Conservation (phyloP, 2,888 invertebrate genomes). For the Heliconius hortense region DNA sequence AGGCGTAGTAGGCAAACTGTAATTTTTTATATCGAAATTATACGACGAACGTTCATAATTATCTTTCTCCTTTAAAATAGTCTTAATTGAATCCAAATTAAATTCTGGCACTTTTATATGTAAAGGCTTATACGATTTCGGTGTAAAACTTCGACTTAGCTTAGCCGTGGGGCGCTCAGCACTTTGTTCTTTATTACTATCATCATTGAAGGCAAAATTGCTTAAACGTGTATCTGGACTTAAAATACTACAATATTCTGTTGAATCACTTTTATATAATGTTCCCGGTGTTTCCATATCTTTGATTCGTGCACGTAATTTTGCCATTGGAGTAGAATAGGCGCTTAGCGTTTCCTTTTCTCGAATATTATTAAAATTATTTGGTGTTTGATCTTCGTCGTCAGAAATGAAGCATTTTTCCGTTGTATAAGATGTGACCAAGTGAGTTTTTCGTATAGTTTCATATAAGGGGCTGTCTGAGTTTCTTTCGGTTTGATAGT, state of each 20-base stretch:
- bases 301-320: conserved; percentile 62
- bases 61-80: conserved; percentile 60
- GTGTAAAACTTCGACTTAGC: conserved; percentile 73
- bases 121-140: conserved; percentile 73
- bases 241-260: conserved; percentile 75
- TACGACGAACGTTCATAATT: conserved; percentile 62
- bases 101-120: conserved; percentile 75
- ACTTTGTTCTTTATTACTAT: conserved; percentile 55
- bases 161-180: conserved; percentile 59
- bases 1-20: conserved; percentile 76
- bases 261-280: conserved; percentile 74
- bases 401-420: conserved; percentile 61
- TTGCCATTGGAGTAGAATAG: conserved; percentile 71
- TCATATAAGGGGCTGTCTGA: conserved; percentile 66
- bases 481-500: conserved; percentile 62
- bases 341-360: conserved; percentile 66
- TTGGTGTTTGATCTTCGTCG: conserved; percentile 49
- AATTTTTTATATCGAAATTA: conserved; percentile 75
- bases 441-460: conserved; percentile 54
- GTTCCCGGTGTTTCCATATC: conserved; percentile 65
- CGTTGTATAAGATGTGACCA: conserved; percentile 41
- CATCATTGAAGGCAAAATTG: conserved; percentile 54
- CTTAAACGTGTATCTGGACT: conserved; percentile 65
- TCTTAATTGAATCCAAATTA: conserved; percentile 68
- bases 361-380: conserved; percentile 56